phyloP scores from a whole-genome alignment of 2,797 vertebrate species.

The Mormyrus hasselquistii region DNA sequence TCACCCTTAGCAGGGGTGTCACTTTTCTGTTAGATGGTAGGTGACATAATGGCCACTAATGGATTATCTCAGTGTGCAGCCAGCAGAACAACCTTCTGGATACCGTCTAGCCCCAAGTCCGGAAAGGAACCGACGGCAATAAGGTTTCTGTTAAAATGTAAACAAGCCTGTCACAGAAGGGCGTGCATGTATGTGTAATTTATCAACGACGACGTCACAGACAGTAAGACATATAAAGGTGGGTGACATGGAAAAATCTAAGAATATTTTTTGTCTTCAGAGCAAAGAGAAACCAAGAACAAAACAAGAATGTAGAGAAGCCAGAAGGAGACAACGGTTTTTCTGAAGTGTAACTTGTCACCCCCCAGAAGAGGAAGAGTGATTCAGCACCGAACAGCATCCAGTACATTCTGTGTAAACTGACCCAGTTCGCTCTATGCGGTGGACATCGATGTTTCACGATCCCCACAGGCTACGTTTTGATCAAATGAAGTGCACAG shows the following conservation, averaged over 20 bases:
- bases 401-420: background rate
- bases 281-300: slow-evolving; percentile 51
- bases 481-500: background rate
- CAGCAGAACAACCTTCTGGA: background rate
- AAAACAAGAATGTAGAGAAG: slow-evolving; percentile 60
- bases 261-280: slow-evolving; percentile 44
- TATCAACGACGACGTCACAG: background rate
- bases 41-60: background rate
- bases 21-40: background rate
- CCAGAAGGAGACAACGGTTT: slow-evolving; percentile 52
- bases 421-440: background rate
- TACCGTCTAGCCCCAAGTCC: background rate
- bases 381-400: background rate
- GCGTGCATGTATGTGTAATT: background rate
- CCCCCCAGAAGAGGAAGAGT: background rate
- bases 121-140: background rate
- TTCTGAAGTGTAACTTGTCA: slow-evolving; percentile 57
- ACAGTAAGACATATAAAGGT: background rate
- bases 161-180: background rate
- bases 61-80: background rate
- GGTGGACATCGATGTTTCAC: background rate
- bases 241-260: slow-evolving; percentile 14
- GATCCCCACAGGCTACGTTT: background rate
- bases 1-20: background rate
- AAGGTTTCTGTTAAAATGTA: background rate